These are phyloP conservation scores for Plectus sambesii DNA, from an alignment of 1,140 invertebrate species.

Conservation along the genomic window DNA sequence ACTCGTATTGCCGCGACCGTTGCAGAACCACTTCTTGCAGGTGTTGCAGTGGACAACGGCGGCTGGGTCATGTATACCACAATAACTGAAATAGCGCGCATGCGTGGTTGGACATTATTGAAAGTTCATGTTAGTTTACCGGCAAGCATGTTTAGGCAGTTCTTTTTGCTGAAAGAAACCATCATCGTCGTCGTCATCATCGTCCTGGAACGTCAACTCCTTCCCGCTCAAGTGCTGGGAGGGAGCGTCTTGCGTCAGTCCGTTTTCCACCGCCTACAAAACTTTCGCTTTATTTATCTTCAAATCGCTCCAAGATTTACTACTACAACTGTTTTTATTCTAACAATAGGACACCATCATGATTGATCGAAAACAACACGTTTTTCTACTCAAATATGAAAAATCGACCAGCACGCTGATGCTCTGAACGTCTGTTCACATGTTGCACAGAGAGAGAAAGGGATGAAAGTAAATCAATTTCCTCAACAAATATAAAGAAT, in stretches of 20 bases:
- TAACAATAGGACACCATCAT: no score
- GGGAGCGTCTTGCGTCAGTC: neutral
- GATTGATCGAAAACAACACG: no score
- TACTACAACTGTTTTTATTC: neutral
- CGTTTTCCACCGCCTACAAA: neutral
- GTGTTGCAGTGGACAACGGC: constrained; percentile 96
- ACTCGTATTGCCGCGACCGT: constrained; percentile 90
- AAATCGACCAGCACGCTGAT: no score
- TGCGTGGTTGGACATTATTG: neutral
- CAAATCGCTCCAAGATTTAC: neutral
- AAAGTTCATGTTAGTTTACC: constrained; percentile 18
- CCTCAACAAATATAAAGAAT: neutral
- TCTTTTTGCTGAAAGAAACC: neutral
- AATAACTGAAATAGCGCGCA: constrained; percentile 55
- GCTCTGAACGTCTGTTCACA: no score
- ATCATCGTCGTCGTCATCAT: constrained; percentile 2
- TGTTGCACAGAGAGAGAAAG: no score
- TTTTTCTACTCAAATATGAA: no score
- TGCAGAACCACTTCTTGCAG: constrained; percentile 99
- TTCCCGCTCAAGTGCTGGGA: neutral
- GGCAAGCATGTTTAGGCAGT: constrained; percentile 40
- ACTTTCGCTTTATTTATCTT: constrained; percentile 5
- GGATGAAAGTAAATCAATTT: no score
- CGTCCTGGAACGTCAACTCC: constrained; percentile 16
- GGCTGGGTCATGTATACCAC: constrained; percentile 92